Evolutionary conservation across 2,797 vertebrate species (phyloP), one percentile per base, ranked within the genome.

Genomic region (Chrysocyon brachyurus): DNA sequence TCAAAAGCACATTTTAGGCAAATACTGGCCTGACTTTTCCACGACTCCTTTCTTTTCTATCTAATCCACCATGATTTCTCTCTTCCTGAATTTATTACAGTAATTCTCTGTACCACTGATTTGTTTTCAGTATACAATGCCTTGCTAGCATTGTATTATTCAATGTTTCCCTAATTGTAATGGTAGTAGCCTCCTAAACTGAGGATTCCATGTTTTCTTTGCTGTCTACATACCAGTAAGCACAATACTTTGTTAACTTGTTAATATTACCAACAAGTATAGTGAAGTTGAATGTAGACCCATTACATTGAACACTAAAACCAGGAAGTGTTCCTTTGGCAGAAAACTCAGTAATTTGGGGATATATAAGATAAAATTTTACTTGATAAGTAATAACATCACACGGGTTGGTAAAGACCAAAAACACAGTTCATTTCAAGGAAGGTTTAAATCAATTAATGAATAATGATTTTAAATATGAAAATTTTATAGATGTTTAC

Each of bases 401-500:
- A 78, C 33, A 40, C 21, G 57, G 87, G 12, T 75, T 54, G 19
- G 10, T 66, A 14, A 64, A 81, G 31, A 86, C 12, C 15, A 89
- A 82, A 96, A 73, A n/a, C 63, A 72, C 1, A 57, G 31, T 57
- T 90, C 46, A 66, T 72, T 87, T 90, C 49, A 79, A 61, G 40
- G 40, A 72, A 83, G 19, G 21, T 82, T 87, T 86, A 64, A 24
- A 52, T 86, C 63, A 91, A 36, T 85, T 77, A 94, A 40, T 64
- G 49, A 94, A 19, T 70, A 49, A 85, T n/a, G 16, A 64, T 73
- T 95, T 92, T 86, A 57, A 92, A 75, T 64, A 22, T 77, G 57
- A 63, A 85, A 78, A 66, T 21, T 8, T 31, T 68, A 68, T n/a
- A 75, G 6, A 63, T 59, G 24, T 36, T 28, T 57, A 57, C 33